Base-by-base conservation (phyloP, 1,140 invertebrate species). In the Calliphora vicina region DNA sequence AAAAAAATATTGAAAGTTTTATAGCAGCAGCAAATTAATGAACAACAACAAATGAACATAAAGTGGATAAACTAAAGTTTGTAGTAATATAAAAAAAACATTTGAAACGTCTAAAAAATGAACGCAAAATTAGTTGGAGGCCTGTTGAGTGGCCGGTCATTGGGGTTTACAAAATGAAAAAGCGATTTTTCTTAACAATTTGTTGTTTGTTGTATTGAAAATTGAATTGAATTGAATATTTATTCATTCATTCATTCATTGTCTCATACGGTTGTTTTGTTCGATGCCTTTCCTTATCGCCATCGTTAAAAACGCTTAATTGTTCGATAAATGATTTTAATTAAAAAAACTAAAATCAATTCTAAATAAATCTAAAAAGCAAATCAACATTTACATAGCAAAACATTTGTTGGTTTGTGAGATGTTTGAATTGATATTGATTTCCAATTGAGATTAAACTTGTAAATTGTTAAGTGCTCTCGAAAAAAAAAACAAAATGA, bases 311-410 rank as follows among this genome's bases (percentile, higher is more conserved):
- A 17, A 57, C 12, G 17, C 61, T 67, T 67, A 67, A 67, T 67
- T 67, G 61, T 67, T 23, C 61, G 20, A 67, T 67, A 67, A 67
- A 67, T 23, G 61, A 67, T 67, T 67, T 67, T 67, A 67, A 67
- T 67, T 67, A 67, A 67, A 23, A 23, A 67, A 23, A 23, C 10
- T 67, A 23, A 67, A 67, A 20, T 67, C 61, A 23, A 67, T 50
- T 50, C 45, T n/a, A 50, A 17, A 50, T n/a, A 50, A 35, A 35
- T 35, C 10, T 5, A 35, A 35, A 10, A 6, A 35, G 10, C 6
- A 35, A 35, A 35, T 35, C 10, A 35, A 35, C 35, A 50, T 50
- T 50, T 50, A 50, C 45, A 50, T 50, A 50, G 1, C 42, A 12
- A 43, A 43, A 6, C 5, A 50, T 15, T 50, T 12, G 45, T 15